Evolutionary conservation across 2,888 invertebrate species (phyloP).

Genomic region (Leptopterna dolabrata): DNA sequence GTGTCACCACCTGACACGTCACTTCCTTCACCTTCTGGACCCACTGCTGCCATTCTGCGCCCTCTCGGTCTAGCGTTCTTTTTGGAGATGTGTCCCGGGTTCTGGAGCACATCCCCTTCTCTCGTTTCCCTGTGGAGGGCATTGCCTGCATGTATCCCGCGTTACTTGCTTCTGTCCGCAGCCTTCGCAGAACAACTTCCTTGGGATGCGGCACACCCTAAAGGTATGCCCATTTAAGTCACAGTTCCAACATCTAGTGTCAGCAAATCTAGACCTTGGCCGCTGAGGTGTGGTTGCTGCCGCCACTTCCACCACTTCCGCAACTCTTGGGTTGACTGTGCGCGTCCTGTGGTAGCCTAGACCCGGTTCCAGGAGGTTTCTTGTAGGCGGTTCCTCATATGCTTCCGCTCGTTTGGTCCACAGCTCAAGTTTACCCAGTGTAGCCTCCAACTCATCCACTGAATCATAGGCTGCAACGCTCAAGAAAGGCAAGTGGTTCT

Average conservation of each 20-base stretch:
- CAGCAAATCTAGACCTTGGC: background rate
- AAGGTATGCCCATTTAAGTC: conserved; percentile 25
- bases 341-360: conserved; percentile 42
- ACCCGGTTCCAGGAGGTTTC: conserved; percentile 54
- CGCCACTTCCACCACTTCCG: background rate
- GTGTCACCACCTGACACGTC: background rate
- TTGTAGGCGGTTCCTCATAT: background rate
- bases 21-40: background rate
- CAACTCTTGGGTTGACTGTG: background rate
- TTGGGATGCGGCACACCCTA: conserved; percentile 16
- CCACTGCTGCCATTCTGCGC: background rate
- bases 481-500: background rate
- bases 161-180: conserved; percentile 23
- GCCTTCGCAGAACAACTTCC: conserved; percentile 11
- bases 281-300: background rate
- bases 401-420: background rate
- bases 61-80: background rate
- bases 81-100: background rate
- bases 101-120: background rate
- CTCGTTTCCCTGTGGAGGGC: conserved; percentile 36
- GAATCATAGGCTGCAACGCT: background rate
- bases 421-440: background rate
- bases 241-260: conserved; percentile 50
- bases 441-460: background rate
- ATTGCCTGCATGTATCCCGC: background rate